A percentile compares a stretch with the other conserved stretches of the same genome.
These are phyloP conservation scores for Anabas testudineus DNA, from an alignment of 2,797 vertebrate genomes.

Conservation along the genomic window DNA sequence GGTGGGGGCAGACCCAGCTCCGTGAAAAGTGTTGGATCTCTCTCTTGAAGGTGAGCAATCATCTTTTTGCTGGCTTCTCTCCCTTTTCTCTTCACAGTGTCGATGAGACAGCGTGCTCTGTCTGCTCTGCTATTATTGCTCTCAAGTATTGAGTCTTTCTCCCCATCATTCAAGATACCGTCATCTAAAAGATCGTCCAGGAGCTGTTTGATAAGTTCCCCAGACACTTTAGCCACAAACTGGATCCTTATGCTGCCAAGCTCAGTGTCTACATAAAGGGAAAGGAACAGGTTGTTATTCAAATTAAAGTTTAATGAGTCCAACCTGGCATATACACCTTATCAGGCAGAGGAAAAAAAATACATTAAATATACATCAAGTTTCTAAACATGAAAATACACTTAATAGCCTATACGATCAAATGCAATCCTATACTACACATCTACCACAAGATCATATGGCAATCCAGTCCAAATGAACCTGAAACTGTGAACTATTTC, in stretches of 20 bases:
- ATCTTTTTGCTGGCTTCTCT: conserved; percentile 53
- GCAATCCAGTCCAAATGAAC: too few species aligned
- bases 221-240: conserved; percentile 49
- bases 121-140: fast-evolving
- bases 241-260: neutral
- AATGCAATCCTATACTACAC: too few species aligned
- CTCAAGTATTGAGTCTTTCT: conserved; percentile 67
- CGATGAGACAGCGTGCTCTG: conserved; percentile 74
- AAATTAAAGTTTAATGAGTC: too few species aligned
- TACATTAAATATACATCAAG: too few species aligned
- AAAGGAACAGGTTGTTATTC: too few species aligned
- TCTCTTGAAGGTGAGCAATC: conserved; percentile 49
- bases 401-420: too few species aligned
- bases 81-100: conserved; percentile 77
- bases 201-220: conserved; percentile 46
- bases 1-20: conserved; percentile 43
- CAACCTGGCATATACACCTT: too few species aligned
- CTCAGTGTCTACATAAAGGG: too few species aligned
- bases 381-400: too few species aligned
- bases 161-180: conserved; percentile 61
- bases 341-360: too few species aligned
- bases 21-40: conserved; percentile 33
- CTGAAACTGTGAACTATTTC: too few species aligned
- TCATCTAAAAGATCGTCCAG: conserved; percentile 72
- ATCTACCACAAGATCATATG: too few species aligned